Evolutionary conservation across 2,888 invertebrate genomes (phyloP), one percentile per base, ranked within the genome.

Genomic region (Metalampra italica): DNA sequence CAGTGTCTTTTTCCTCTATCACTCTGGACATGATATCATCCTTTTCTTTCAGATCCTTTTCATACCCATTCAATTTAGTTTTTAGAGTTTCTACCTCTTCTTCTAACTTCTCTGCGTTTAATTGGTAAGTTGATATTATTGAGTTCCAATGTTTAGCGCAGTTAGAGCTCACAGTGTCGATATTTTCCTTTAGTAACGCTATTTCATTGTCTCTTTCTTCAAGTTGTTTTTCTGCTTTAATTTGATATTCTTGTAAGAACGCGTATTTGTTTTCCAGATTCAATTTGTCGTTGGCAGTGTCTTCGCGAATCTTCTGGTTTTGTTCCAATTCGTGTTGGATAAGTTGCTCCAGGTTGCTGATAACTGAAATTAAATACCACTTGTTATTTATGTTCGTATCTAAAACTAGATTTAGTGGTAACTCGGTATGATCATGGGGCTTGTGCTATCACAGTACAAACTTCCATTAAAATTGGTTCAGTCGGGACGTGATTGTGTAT

Each of bases 211-310:
- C 65, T 13, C 69, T 60, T 12, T 68, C 70, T 44, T 74, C 68
- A 3, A 83, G 53, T 43, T 71, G 68, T 57, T 60, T 59, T 49
- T 79, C 76, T 0, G 78, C 75, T 57, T 75, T 80, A 4, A 51
- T 57, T 15, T 78, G 75, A 51, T 70, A 72, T 29, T 79, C 73
- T 65, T 80, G 66, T 32, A 83, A 56, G 12, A 74, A 55, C 11
- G 65, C 57, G 51, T 73, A 81, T 66, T 78, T 77, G 53, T 73
- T 71, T 8, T 56, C 45, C 1, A 77, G 49, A 14, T 59, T 64
- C 3, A 69, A 34, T 60, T 74, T 77, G 32, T 79, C 74, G n/a
- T 59, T 58, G 43, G 52, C 62, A 15, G 57, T 54, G 30, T 70
- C 62, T 40, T 73, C 66, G 14, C 56, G 55, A 4, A 68, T 55